phyloP scores from a whole-genome alignment of 2,113 vertebrate species.

The Percina caprodes region DNA sequence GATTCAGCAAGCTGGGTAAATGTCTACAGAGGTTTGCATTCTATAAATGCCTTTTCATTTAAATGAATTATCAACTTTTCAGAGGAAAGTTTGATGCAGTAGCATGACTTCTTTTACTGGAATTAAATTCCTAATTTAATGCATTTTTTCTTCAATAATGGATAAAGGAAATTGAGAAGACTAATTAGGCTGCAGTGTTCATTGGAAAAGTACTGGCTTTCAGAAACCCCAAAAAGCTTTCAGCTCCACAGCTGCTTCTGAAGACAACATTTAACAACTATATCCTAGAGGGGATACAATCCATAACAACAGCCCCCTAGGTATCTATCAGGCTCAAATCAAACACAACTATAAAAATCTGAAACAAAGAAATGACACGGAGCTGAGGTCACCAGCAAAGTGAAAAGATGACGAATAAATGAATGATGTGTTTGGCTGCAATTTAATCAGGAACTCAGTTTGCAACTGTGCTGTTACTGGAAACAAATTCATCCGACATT shows the following conservation, averaged over 20 bases:
- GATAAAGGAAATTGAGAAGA: slow-evolving; percentile 24
- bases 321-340: slow-evolving; percentile 29
- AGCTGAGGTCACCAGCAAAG: slow-evolving; percentile 35
- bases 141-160: slow-evolving; percentile 25
- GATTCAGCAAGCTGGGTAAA: neutral
- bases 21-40: slow-evolving; percentile 2
- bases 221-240: slow-evolving; percentile 11
- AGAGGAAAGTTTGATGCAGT: slow-evolving; percentile 6
- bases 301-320: slow-evolving; percentile 33
- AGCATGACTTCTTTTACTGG: slow-evolving; percentile 15
- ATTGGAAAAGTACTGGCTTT: slow-evolving; percentile 27
- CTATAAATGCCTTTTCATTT: neutral
- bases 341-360: slow-evolving; percentile 46
- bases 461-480: slow-evolving; percentile 26
- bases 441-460: slow-evolving; percentile 50
- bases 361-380: slow-evolving; percentile 51
- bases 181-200: slow-evolving; percentile 35
- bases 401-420: slow-evolving; percentile 19
- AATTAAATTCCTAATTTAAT: slow-evolving; percentile 42
- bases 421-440: slow-evolving; percentile 24
- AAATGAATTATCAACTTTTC: slow-evolving; percentile 3
- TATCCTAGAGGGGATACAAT: slow-evolving; percentile 50
- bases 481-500: slow-evolving; percentile 16
- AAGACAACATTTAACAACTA: slow-evolving; percentile 51
- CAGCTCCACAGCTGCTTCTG: slow-evolving; percentile 45